Evolutionary conservation across 2,797 vertebrate genomes (phyloP).

Genomic region (Phalloptychus januarius): DNA sequence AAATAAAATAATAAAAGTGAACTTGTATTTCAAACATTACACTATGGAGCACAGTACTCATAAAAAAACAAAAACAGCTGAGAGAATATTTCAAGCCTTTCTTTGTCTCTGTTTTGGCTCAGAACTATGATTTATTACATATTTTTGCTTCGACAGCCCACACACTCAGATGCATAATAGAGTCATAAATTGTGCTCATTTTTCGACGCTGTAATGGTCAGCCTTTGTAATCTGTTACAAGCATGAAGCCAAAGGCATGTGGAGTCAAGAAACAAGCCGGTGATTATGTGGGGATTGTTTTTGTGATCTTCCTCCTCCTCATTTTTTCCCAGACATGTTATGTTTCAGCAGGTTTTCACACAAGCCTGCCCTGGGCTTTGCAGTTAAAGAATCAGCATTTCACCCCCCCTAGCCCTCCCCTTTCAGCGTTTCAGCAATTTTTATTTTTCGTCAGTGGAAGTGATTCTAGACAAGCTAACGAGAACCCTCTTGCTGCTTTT

Average conservation of each 20-base stretch:
- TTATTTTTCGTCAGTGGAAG: slow-evolving; percentile 61
- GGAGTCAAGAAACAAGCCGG: slow-evolving; percentile 41
- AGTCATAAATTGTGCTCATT: slow-evolving; percentile 10
- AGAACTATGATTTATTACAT: slow-evolving; percentile 32
- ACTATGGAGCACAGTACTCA: neutral
- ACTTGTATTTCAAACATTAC: neutral
- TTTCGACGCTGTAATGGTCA: slow-evolving; percentile 25
- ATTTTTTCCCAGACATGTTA: slow-evolving; percentile 58
- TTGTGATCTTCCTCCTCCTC: slow-evolving; percentile 41
- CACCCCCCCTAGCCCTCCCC: slow-evolving; percentile 9
- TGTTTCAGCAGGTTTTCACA: slow-evolving; percentile 63
- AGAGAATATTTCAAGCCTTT: slow-evolving; percentile 22
- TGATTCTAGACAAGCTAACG: slow-evolving; percentile 60
- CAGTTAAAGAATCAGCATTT: slow-evolving; percentile 60
- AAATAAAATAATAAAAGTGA: slow-evolving; percentile 8
- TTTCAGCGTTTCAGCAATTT: slow-evolving; percentile 54
- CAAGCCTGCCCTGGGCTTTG: slow-evolving; percentile 35
- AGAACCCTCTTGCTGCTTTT: slow-evolving; percentile 21
- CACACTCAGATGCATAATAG: slow-evolving; percentile 25
- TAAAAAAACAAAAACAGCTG: neutral
- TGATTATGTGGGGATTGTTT: slow-evolving; percentile 56
- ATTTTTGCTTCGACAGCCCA: slow-evolving; percentile 20
- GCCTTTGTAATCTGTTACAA: slow-evolving; percentile 33
- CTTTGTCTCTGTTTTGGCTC: slow-evolving; percentile 22
- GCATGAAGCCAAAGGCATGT: slow-evolving; percentile 22